Conservation (phyloP, 1,140 invertebrate genomes). For the Protaetia brevitarsis region DNA sequence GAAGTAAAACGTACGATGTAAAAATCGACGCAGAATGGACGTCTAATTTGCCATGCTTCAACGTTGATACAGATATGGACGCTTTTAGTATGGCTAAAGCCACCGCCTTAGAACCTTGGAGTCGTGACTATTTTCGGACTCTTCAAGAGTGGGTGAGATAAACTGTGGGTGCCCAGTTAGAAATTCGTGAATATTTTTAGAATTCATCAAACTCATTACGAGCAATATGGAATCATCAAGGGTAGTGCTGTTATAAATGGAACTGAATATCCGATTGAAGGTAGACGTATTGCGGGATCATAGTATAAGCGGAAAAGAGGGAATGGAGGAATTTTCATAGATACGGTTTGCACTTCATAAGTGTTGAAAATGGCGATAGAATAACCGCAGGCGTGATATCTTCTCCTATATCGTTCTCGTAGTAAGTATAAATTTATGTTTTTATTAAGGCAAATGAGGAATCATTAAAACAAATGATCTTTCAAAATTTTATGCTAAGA, state of each 20-base stretch:
- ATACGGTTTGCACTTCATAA: slow-evolving; percentile 66
- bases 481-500: no score
- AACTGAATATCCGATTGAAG: slow-evolving; percentile 48
- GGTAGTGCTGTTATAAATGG: slow-evolving; percentile 55
- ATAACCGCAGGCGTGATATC: slow-evolving; percentile 63
- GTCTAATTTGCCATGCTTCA: slow-evolving; percentile 54
- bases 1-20: slow-evolving; percentile 42
- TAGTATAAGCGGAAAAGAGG: slow-evolving; percentile 53
- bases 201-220: slow-evolving; percentile 71
- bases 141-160: slow-evolving; percentile 62
- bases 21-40: slow-evolving; percentile 54
- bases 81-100: slow-evolving; percentile 56
- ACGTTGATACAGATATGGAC: slow-evolving; percentile 66
- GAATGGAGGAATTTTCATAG: slow-evolving; percentile 68
- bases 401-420: slow-evolving; percentile 58
- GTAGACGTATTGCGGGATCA: slow-evolving; percentile 61
- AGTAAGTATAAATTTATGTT: slow-evolving; percentile 48
- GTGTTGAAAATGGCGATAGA: slow-evolving; percentile 62
- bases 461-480: no score
- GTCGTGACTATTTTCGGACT: slow-evolving; percentile 60
- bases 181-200: slow-evolving; percentile 47
- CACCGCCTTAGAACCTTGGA: slow-evolving; percentile 65
- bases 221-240: slow-evolving; percentile 61
- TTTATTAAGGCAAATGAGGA: background rate
- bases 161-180: slow-evolving; percentile 20